Evolutionary conservation across 2,797 vertebrate genomes (phyloP).

Genomic region (Labeo calbasu): DNA sequence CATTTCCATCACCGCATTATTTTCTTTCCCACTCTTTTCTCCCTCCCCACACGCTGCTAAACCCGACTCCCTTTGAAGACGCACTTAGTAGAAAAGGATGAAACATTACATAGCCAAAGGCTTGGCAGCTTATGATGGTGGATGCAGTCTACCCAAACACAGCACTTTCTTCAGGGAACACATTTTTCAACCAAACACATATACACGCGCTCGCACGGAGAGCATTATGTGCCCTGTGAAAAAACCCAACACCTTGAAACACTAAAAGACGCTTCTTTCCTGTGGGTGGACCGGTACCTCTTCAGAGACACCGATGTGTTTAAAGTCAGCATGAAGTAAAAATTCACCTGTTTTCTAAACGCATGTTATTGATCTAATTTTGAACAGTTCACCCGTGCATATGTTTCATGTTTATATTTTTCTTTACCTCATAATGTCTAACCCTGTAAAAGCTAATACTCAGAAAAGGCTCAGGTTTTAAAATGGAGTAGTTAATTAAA

Average conservation of each 20-base stretch:
- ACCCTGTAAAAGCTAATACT: background rate
- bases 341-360: constrained; percentile 14
- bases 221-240: constrained; percentile 9
- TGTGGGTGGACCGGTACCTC: constrained; percentile 22
- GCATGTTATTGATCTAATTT: background rate
- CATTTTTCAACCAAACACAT: constrained; percentile 45
- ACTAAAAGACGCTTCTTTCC: constrained; percentile 12
- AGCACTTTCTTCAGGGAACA: constrained; percentile 50
- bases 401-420: background rate
- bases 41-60: constrained; percentile 53
- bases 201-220: constrained; percentile 17
- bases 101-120: constrained; percentile 58
- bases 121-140: constrained; percentile 54
- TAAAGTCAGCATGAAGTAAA: constrained; percentile 8
- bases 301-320: constrained; percentile 11
- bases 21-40: constrained; percentile 50
- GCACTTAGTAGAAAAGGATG: constrained; percentile 61
- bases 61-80: constrained; percentile 62
- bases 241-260: constrained; percentile 29
- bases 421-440: background rate
- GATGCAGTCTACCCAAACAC: constrained; percentile 48
- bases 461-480: background rate
- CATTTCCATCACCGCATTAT: constrained; percentile 47
- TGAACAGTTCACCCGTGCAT: background rate
- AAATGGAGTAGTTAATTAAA: background rate